Conservation (phyloP, 1,140 invertebrate genomes). For the Ips nitidus region DNA sequence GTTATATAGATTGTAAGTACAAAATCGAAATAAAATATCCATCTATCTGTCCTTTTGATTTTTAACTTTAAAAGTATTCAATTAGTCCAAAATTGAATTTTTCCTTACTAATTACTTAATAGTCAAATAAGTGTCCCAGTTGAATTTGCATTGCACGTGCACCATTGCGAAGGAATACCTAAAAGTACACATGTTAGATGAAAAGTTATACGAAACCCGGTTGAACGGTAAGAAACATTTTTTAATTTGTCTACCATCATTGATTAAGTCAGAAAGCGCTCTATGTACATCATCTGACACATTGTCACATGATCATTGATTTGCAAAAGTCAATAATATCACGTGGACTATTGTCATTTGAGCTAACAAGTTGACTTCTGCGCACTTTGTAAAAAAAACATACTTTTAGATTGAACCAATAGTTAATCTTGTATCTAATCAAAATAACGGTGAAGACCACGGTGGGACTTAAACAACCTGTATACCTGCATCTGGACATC, state of each 20-base stretch:
- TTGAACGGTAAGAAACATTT: background rate
- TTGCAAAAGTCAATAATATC: no score
- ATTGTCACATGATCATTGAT: background rate
- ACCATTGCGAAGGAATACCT: conserved; percentile 36
- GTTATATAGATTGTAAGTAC: conserved; percentile 30
- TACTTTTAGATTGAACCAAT: background rate
- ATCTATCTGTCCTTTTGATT: no score
- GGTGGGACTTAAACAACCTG: background rate
- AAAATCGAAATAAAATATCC: background rate
- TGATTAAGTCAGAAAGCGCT: no score
- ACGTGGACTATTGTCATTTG: no score
- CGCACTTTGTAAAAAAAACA: no score
- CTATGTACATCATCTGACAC: background rate
- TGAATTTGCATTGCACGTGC: conserved; percentile 34
- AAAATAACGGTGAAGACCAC: background rate
- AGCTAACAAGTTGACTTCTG: no score
- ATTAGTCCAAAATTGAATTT: no score
- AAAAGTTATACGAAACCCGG: no score
- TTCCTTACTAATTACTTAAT: no score
- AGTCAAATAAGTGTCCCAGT: background rate
- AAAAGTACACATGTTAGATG: background rate
- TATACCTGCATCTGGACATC: conserved; percentile 72
- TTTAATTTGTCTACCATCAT: background rate
- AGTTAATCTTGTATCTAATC: background rate
- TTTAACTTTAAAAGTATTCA: no score